Base-by-base conservation (phyloP, 2,888 invertebrate genomes). In the Phyllotreta striolata region DNA sequence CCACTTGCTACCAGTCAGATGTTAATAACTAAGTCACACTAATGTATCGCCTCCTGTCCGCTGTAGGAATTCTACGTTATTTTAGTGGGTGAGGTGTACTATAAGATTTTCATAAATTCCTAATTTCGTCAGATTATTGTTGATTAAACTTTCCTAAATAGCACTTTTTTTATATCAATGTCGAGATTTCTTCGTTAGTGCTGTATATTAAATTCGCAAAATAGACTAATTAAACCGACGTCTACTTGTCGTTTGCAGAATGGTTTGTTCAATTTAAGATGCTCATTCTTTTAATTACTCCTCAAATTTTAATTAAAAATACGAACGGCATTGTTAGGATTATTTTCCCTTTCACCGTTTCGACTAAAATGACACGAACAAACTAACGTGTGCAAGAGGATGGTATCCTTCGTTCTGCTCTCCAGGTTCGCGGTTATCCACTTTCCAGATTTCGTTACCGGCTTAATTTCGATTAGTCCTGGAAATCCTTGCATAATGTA, bases 21-120 rank as follows among this genome's bases (percentile, higher is more conserved):
- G 72, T 70, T 72, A 72, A 72, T 72, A 72, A 72, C 68, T 72
- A 70, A 73, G 72, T 72, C 72, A 71, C 67, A 69, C 72, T 72
- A 72, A 73, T 73, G 70, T 72, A 70, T 70, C 71, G 72, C 67
- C 65, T 69, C 68, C 68, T 68, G 70, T 69, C 66, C 67, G 67
- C 66, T 66, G 65, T 59, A 62, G 24, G 66, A 66, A 66, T 63
- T 65, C 66, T 57, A 59, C 62, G 67, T 67, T 64, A 62, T 63
- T 47, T 13, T 47, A 51, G 47, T 47, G 9, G 47, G 8, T 12
- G 24, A 13, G 47, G 47, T 14, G 34, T 44, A 44, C 46, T 1
- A 7, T 7, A 44, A 44, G 14, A 44, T 44, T 44, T 7, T 10
- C 9, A 7, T 4, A 44, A 44, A 44, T 44, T 44, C 24, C 24